These are phyloP conservation scores for Lophura nycthemera DNA, from an alignment of 2,113 vertebrate genomes.

Conservation along the genomic window DNA sequence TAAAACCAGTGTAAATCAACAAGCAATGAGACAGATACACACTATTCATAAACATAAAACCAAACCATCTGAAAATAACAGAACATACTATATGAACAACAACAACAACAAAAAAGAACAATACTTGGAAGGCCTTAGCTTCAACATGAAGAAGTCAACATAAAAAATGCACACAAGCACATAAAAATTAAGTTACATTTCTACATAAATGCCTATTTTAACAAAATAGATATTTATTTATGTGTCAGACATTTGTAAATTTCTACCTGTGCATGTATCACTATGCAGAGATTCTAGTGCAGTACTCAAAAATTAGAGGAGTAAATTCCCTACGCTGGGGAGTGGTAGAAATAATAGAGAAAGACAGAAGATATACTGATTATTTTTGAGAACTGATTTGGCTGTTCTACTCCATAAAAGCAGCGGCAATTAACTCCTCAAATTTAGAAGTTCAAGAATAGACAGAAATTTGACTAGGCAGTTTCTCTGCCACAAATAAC, in stretches of 20 bases:
- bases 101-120: not conserved
- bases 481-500: not conserved
- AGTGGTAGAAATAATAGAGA: not conserved
- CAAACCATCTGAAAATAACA: not conserved
- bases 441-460: not conserved
- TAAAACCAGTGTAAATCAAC: conserved; percentile 71
- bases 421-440: not conserved
- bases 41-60: conserved; percentile 49
- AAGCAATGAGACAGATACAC: conserved; percentile 68
- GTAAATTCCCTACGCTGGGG: not conserved
- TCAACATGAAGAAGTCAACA: conserved; percentile 11
- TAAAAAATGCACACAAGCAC: not conserved
- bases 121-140: not conserved
- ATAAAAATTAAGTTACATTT: not conserved
- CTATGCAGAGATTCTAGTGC: not conserved
- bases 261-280: not conserved
- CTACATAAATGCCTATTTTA: not conserved
- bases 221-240: not conserved
- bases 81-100: not conserved
- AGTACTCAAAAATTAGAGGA: not conserved
- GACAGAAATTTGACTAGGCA: not conserved
- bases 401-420: not conserved
- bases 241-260: not conserved
- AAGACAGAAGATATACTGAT: not conserved
- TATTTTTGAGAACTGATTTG: not conserved